phyloP scores from a whole-genome alignment of 2,888 invertebrate genomes.

The Podotricha telesiphe region DNA sequence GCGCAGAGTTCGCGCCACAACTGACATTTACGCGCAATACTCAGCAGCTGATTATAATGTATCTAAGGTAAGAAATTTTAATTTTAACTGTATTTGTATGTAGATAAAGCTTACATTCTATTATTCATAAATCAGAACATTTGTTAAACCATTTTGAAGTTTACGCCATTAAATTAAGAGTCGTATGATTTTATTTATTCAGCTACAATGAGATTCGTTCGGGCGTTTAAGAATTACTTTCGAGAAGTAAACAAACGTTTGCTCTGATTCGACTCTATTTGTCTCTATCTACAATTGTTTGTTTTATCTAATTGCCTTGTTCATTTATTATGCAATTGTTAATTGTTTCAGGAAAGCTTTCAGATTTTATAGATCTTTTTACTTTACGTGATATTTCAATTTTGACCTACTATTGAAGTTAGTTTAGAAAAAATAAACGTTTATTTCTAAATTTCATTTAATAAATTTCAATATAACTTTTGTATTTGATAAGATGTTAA shows the following conservation, averaged over 20 bases:
- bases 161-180: slow-evolving; percentile 24
- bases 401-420: too few species aligned
- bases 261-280: slow-evolving; percentile 19
- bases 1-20: slow-evolving; percentile 67
- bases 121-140: neutral
- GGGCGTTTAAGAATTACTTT: slow-evolving; percentile 28
- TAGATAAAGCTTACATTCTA: slow-evolving; percentile 35
- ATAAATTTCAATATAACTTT: too few species aligned
- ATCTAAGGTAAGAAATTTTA: slow-evolving; percentile 42
- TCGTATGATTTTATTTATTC: slow-evolving; percentile 9
- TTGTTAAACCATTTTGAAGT: slow-evolving; percentile 31
- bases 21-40: slow-evolving; percentile 63
- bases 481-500: too few species aligned
- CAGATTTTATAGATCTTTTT: neutral
- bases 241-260: slow-evolving; percentile 28
- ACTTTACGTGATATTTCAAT: too few species aligned
- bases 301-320: slow-evolving; percentile 3
- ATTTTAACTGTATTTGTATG: slow-evolving; percentile 46
- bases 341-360: slow-evolving; percentile 3
- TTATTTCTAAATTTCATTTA: too few species aligned
- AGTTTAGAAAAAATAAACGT: too few species aligned
- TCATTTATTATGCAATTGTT: slow-evolving; percentile 1
- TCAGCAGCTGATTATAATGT: slow-evolving; percentile 64
- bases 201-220: slow-evolving; percentile 4
- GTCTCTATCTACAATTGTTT: slow-evolving; percentile 21